These are phyloP conservation scores for Pseudocheirus occidentalis DNA, from an alignment of 2,797 vertebrate genomes.

Conservation along the genomic window DNA sequence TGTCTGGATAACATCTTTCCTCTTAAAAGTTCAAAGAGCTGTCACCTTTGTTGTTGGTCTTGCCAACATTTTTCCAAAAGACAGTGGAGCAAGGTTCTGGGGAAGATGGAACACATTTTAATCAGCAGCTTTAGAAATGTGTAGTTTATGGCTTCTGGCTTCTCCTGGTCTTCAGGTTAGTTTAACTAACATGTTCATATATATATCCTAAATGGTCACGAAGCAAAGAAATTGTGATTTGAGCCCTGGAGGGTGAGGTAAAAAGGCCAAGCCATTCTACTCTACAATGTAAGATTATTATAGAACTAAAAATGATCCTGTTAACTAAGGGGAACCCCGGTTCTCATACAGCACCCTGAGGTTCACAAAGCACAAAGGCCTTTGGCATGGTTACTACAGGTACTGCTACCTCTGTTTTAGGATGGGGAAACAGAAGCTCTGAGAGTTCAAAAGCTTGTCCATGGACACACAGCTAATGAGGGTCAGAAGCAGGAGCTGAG, in stretches of 20 bases:
- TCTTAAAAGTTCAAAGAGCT: background rate
- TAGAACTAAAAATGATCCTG: background rate
- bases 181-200: background rate
- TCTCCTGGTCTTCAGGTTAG: background rate
- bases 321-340: background rate
- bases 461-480: background rate
- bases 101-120: accelerated
- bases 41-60: background rate
- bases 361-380: background rate
- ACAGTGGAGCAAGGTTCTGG: background rate
- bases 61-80: background rate
- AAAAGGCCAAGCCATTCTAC: background rate
- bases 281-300: background rate
- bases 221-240: background rate
- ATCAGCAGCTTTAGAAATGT: background rate
- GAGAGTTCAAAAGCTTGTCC: background rate
- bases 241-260: background rate
- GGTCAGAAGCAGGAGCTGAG: background rate
- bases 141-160: accelerated
- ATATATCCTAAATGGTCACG: background rate
- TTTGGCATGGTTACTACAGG: background rate
- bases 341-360: background rate
- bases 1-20: background rate
- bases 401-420: background rate
- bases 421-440: background rate